Conservation (phyloP, 2,888 invertebrate species). For the Drosophila gaucha region DNA sequence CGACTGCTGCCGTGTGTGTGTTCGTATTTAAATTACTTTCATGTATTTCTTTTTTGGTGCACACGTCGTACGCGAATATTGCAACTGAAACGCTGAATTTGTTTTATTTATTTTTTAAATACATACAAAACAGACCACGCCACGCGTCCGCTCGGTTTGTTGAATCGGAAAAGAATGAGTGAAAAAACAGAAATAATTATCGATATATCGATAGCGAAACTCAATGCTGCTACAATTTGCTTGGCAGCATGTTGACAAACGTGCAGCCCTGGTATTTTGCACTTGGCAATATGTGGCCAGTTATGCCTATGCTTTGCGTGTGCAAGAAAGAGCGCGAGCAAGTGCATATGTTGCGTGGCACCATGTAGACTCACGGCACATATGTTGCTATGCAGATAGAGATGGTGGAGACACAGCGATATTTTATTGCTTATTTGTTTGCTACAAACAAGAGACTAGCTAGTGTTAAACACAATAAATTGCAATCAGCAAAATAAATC, state of each 20-base stretch:
- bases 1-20: constrained; percentile 5
- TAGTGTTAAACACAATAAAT: background rate
- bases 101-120: constrained; percentile 51
- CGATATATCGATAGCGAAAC: constrained; percentile 41
- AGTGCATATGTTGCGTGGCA: constrained; percentile 9
- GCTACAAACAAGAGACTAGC: background rate
- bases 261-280: background rate
- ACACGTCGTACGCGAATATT: constrained; percentile 25
- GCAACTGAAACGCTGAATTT: constrained; percentile 37
- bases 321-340: constrained; percentile 5
- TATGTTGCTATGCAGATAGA: constrained; percentile 21
- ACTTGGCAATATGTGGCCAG: background rate
- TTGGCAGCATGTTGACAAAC: constrained; percentile 23
- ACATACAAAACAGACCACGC: constrained; percentile 61
- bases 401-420: constrained; percentile 19
- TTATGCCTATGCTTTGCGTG: background rate
- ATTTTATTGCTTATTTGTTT: background rate
- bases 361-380: background rate
- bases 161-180: constrained; percentile 55
- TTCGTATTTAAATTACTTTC: constrained; percentile 4
- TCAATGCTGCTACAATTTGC: constrained; percentile 3
- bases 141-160: constrained; percentile 60
- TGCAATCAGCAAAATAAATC: background rate
- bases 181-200: constrained; percentile 24
- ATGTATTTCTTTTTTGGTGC: constrained; percentile 8